phyloP scores from a whole-genome alignment of 2,113 vertebrate genomes.

The Chaetops frenatus region DNA sequence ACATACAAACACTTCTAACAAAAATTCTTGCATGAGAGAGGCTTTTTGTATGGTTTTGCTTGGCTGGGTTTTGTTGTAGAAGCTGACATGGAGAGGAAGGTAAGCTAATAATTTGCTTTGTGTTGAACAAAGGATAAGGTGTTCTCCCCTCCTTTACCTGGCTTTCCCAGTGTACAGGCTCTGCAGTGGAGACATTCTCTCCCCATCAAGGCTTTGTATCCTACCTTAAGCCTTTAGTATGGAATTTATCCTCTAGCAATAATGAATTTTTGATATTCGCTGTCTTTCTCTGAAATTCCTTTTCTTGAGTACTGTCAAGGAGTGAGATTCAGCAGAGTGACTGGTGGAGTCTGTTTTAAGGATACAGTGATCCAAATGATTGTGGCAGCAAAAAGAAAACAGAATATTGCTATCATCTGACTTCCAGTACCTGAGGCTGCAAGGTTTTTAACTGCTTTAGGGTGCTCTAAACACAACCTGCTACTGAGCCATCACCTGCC shows the following conservation, averaged over 20 bases:
- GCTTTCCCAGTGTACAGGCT: not conserved
- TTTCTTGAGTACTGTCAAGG: not conserved
- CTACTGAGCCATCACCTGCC: not conserved
- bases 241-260: not conserved
- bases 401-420: not conserved
- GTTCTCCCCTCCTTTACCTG: not conserved
- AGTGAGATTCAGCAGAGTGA: not conserved
- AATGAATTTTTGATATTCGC: not conserved
- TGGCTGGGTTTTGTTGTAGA: not conserved
- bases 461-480: not conserved
- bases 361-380: not conserved
- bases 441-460: not conserved
- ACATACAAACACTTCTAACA: not conserved
- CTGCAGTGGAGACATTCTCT: not conserved
- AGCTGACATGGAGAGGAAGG: not conserved
- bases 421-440: not conserved
- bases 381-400: not conserved
- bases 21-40: not conserved
- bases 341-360: not conserved
- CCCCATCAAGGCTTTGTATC: not conserved
- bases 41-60: not conserved
- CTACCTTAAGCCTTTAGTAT: not conserved
- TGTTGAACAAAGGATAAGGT: conserved; percentile 11
- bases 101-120: not conserved
- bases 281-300: not conserved